Percentiles rank a stretch among this genome's conserved stretches.
Evolutionary conservation across 2,888 invertebrate species (phyloP).

Genomic region (Drosophila mettleri): DNA sequence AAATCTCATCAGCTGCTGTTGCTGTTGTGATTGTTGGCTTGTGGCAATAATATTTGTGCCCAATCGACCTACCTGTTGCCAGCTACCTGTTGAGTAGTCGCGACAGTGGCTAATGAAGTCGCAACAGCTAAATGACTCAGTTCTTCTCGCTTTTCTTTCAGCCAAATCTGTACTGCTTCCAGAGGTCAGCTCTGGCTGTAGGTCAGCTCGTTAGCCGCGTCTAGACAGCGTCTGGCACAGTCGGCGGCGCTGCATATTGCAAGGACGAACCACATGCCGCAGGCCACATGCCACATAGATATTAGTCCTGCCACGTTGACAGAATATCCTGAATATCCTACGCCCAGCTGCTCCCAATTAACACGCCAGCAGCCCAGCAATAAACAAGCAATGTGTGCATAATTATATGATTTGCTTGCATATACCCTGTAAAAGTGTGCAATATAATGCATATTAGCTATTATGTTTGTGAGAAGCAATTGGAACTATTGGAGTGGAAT

Average conservation of each 20-base stretch:
- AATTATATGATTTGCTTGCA: neutral
- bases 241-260: conserved; percentile 62
- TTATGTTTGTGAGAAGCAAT: too few species aligned
- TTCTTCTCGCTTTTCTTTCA: conserved; percentile 12
- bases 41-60: conserved; percentile 77
- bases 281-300: conserved; percentile 4
- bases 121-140: conserved; percentile 68
- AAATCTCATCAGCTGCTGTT: conserved; percentile 36
- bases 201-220: conserved; percentile 54
- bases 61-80: conserved; percentile 11
- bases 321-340: conserved; percentile 14
- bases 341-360: conserved; percentile 69
- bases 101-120: conserved; percentile 56
- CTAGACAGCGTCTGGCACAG: conserved; percentile 53
- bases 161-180: conserved; percentile 32
- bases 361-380: conserved; percentile 53
- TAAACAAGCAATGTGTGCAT: conserved; percentile 2
- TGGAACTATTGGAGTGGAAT: neutral
- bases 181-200: neutral
- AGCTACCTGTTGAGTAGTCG: conserved; percentile 50
- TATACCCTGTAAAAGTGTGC: conserved; percentile 5
- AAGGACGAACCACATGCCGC: conserved; percentile 15
- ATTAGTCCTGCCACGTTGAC: conserved; percentile 36
- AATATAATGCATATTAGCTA: neutral
- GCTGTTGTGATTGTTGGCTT: conserved; percentile 50